These are phyloP conservation scores for Picus viridis DNA, from an alignment of 2,797 vertebrate genomes.

Conservation along the genomic window DNA sequence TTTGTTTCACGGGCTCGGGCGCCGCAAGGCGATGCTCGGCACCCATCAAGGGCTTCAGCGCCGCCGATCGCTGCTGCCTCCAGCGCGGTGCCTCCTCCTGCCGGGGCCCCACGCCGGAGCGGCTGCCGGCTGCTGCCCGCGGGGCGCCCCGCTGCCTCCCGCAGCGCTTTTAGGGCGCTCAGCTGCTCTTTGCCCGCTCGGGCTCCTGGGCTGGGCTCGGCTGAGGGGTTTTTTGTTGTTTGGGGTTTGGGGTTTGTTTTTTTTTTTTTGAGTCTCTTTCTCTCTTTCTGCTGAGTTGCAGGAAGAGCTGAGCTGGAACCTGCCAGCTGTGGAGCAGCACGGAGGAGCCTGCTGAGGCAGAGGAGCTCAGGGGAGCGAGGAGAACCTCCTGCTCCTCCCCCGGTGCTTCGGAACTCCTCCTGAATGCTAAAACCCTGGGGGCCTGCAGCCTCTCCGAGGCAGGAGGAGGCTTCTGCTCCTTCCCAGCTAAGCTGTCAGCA, in stretches of 20 bases:
- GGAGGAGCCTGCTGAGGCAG: not conserved
- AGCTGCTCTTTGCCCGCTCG: no score
- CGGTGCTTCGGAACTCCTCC: not conserved
- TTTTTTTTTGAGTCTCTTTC: not conserved
- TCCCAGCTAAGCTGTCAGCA: not conserved
- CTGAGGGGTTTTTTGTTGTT: no score
- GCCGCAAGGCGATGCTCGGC: constrained; percentile 42
- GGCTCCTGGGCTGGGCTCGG: no score
- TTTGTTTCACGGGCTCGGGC: constrained; percentile 67
- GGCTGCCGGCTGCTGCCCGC: no score
- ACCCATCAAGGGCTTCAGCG: no score
- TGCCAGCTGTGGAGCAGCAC: not conserved
- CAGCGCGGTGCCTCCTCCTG: no score
- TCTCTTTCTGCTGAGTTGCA: constrained; percentile 20
- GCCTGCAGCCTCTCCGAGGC: not conserved
- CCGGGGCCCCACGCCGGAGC: no score
- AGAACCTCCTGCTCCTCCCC: not conserved
- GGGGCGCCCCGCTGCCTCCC: no score
- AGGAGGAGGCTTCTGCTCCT: not conserved
- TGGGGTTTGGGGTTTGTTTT: no score
- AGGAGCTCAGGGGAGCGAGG: not conserved
- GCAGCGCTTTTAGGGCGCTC: no score
- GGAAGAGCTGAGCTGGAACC: constrained; percentile 23
- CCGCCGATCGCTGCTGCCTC: no score
- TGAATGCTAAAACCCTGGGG: fast-evolving